phyloP scores from a whole-genome alignment of 1,140 invertebrate species.

The Formica selysi region DNA sequence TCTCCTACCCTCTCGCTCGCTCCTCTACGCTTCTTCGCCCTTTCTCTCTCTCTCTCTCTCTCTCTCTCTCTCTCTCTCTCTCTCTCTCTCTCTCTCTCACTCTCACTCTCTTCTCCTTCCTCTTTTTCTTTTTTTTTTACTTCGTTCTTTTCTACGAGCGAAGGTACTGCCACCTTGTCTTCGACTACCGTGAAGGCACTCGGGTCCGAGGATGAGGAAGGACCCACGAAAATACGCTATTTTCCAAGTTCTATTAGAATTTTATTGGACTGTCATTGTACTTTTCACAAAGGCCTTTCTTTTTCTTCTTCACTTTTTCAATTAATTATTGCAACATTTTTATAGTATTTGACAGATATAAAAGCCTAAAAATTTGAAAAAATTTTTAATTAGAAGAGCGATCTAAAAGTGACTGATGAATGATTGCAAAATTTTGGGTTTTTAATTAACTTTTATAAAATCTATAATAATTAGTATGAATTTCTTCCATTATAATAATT shows the following conservation, averaged over 20 bases:
- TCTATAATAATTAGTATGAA: neutral
- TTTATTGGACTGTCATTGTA: slow-evolving; percentile 41
- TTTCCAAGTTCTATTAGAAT: slow-evolving; percentile 51
- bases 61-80: slow-evolving; percentile 32
- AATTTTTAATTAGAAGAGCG: neutral
- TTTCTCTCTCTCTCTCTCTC: slow-evolving; percentile 43
- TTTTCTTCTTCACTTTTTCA: neutral
- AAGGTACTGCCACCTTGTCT: slow-evolving; percentile 29
- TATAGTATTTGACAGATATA: neutral
- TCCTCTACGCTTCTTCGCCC: slow-evolving; percentile 8
- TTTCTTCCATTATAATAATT: neutral
- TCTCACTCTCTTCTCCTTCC: slow-evolving; percentile 50
- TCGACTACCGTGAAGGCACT: slow-evolving; percentile 36
- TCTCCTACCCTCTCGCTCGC: slow-evolving; percentile 23
- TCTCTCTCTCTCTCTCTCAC: slow-evolving; percentile 40
- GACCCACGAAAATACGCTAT: slow-evolving; percentile 21
- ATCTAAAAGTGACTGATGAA: neutral
- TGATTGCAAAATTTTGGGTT: neutral
- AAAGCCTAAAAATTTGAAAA: neutral
- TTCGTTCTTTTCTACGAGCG: slow-evolving; percentile 31
- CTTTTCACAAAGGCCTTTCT: neutral
- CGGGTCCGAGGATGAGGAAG: slow-evolving; percentile 31
- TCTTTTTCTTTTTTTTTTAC: slow-evolving; percentile 56
- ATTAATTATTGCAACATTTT: neutral
- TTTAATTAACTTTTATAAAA: neutral